A percentile compares a stretch with the other conserved stretches of the same genome.
Conservation (phyloP, 2,113 vertebrate genomes). For the Uropsilus gracilis region DNA sequence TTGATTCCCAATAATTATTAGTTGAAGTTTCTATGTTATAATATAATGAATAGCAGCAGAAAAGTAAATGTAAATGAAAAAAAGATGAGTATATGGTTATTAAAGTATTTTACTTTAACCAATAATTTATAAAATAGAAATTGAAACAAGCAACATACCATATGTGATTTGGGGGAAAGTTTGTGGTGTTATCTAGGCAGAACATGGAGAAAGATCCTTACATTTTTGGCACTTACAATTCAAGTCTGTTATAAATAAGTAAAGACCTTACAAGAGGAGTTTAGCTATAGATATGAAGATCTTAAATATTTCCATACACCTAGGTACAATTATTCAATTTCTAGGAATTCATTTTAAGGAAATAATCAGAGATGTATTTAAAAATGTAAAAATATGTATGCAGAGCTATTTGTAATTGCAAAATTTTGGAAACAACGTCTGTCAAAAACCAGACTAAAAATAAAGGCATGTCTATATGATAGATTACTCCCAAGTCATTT, state of each 20-base stretch:
- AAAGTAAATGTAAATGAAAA: too few relatives aligned
- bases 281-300: background rate
- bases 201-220: background rate
- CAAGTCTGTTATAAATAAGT: background rate
- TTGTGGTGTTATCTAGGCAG: background rate
- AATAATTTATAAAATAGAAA: background rate
- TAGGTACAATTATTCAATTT: background rate
- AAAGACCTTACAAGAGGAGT: background rate
- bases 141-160: background rate
- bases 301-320: background rate
- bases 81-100: background rate
- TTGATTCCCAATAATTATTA: too few relatives aligned
- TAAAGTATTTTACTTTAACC: background rate
- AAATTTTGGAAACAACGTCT: slow-evolving; percentile 5
- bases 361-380: background rate
- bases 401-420: background rate
- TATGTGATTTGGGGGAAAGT: background rate
- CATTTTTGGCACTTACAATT: too few relatives aligned
- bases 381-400: background rate
- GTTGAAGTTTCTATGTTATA: too few relatives aligned
- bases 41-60: too few relatives aligned
- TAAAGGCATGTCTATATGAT: background rate
- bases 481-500: background rate
- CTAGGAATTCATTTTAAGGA: background rate
- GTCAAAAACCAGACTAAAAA: slow-evolving; percentile 26